Percentiles rank a stretch among this genome's conserved stretches.
phyloP scores from a whole-genome alignment of 2,797 vertebrate genomes.

The Trematomus bernacchii region DNA sequence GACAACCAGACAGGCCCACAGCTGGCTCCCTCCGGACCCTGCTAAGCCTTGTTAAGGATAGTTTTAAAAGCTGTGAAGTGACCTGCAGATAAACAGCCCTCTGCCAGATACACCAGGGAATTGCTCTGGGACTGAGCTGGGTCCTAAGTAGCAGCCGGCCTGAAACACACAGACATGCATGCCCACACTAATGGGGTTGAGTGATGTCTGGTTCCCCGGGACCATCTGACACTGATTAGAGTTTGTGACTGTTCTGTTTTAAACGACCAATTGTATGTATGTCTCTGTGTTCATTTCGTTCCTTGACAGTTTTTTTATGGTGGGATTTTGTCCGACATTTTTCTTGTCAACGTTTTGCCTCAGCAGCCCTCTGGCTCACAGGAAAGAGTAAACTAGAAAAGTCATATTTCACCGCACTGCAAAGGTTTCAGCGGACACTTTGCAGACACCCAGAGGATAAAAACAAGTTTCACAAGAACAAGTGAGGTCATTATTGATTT shows the following conservation, averaged over 20 bases:
- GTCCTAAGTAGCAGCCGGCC: constrained; percentile 66
- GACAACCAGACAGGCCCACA: constrained; percentile 70
- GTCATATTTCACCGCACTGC: constrained; percentile 54
- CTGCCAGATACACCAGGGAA: constrained; percentile 76
- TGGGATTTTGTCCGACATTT: constrained; percentile 46
- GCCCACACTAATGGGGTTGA: constrained; percentile 73
- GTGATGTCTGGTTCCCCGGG: constrained; percentile 64
- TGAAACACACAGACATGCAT: constrained; percentile 59
- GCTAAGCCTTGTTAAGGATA: constrained; percentile 85
- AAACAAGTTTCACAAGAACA: constrained; percentile 56
- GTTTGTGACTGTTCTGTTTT: constrained; percentile 45
- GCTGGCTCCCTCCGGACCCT: constrained; percentile 73
- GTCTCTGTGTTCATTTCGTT: constrained; percentile 55
- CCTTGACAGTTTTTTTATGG: constrained; percentile 47
- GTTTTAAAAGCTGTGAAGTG: constrained; percentile 89
- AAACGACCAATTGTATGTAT: constrained; percentile 51
- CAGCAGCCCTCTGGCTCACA: constrained; percentile 36
- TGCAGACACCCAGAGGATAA: constrained; percentile 65
- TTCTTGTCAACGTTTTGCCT: constrained; percentile 45
- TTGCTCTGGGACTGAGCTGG: constrained; percentile 61
- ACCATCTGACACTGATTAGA: constrained; percentile 81
- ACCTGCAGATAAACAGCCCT: constrained; percentile 87
- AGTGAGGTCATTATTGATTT: constrained; percentile 72
- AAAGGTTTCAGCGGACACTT: constrained; percentile 58
- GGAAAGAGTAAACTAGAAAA: constrained; percentile 57